These are phyloP conservation scores for Pituophis catenifer DNA, from an alignment of 2,113 vertebrate species.

Conservation along the genomic window DNA sequence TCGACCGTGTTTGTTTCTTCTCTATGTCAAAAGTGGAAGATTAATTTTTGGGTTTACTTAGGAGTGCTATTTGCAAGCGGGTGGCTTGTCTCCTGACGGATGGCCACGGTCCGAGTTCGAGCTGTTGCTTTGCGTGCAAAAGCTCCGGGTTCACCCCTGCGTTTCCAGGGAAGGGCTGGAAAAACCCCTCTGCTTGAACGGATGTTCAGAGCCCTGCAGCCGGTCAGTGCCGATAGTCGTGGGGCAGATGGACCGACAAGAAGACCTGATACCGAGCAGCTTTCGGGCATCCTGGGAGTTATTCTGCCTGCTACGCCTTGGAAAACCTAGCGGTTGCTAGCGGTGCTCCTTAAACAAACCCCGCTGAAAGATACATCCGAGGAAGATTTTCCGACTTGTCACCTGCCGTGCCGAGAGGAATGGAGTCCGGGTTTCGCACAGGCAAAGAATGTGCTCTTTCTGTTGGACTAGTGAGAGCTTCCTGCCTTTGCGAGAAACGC, in stretches of 20 bases:
- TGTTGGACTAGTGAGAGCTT: neutral
- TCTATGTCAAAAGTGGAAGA: neutral
- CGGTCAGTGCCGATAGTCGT: neutral
- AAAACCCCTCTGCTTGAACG: neutral
- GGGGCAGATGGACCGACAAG: neutral
- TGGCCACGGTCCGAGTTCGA: neutral
- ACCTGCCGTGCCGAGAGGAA: neutral
- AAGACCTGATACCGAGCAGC: neutral
- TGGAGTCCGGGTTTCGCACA: no score
- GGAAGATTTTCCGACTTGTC: neutral
- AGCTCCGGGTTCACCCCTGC: neutral
- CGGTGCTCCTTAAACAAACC: neutral
- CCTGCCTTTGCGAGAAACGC: neutral
- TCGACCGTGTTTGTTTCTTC: neutral
- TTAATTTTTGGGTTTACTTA: neutral
- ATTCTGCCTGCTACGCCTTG: neutral
- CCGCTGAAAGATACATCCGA: neutral
- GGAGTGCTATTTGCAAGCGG: no score
- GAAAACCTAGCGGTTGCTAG: neutral
- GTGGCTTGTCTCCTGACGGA: neutral
- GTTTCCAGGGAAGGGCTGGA: neutral
- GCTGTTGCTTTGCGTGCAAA: neutral
- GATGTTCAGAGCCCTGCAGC: neutral
- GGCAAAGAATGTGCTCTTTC: neutral
- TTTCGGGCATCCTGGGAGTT: no score